A percentile compares a stretch with the other conserved stretches of the same genome.
phyloP scores from a whole-genome alignment of 2,797 vertebrate species.

The Pantherophis vulpinus region DNA sequence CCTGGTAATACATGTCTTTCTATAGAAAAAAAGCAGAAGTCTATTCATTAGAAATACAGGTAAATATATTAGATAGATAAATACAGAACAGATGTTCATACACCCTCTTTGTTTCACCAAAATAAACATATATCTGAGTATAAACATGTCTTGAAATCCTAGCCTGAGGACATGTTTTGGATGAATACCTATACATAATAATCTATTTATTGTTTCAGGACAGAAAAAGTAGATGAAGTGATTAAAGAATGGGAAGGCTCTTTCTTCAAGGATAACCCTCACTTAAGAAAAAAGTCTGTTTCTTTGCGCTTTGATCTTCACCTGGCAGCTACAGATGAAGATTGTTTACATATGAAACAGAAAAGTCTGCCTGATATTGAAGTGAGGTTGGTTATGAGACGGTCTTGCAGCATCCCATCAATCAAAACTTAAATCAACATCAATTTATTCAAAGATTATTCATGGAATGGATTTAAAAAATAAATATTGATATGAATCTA shows the following conservation, averaged over 20 bases:
- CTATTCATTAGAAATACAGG: not conserved
- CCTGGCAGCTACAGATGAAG: conserved; percentile 84
- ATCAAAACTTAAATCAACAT: conserved; percentile 78
- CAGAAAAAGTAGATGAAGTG: conserved; percentile 92
- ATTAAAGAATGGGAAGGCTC: conserved; percentile 98
- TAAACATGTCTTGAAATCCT: conserved; percentile 7
- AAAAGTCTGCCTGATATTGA: conserved; percentile 89
- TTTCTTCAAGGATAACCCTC: conserved; percentile 96
- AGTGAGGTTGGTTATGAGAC: conserved; percentile 92
- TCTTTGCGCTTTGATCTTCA: conserved; percentile 96
- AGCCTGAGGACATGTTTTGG: not conserved
- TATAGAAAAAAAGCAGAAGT: conserved; percentile 34
- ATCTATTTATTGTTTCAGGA: conserved; percentile 77
- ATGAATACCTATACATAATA: conserved; percentile 6
- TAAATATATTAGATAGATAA: not conserved
- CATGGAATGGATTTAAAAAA: conserved; percentile 25
- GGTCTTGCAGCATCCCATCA: conserved; percentile 90
- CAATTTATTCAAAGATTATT: conserved; percentile 36
- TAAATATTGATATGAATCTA: conserved; percentile 16
- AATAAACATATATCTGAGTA: not conserved
- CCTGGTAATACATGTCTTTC: not conserved
- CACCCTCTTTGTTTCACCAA: not conserved
- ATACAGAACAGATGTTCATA: not conserved
- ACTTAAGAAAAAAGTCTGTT: conserved; percentile 93
- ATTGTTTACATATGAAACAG: conserved; percentile 78